These are phyloP conservation scores for Calypte anna DNA, from an alignment of 2,113 vertebrate genomes.

Conservation along the genomic window DNA sequence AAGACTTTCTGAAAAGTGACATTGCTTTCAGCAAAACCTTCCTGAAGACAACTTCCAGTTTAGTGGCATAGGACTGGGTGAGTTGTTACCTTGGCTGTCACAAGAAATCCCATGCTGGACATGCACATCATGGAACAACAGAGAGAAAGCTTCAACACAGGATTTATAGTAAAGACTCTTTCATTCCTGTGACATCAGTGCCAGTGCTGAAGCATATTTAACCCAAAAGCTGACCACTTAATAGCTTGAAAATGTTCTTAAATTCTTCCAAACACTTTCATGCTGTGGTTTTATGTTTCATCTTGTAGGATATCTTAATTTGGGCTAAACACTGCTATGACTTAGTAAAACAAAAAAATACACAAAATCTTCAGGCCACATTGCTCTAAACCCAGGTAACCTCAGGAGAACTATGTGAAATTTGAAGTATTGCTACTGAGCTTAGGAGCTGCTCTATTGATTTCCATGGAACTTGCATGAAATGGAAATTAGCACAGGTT, in stretches of 20 bases:
- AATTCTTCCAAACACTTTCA: neutral
- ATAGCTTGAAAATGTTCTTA: slow-evolving; percentile 33
- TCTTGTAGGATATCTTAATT: slow-evolving; percentile 27
- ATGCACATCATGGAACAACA: neutral
- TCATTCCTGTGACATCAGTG: slow-evolving; percentile 9
- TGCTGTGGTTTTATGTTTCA: neutral
- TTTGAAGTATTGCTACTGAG: neutral
- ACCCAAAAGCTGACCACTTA: neutral
- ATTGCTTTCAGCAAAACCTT: slow-evolving; percentile 24
- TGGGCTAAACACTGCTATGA: slow-evolving; percentile 21
- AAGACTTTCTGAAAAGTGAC: slow-evolving; percentile 19
- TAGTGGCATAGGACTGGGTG: neutral
- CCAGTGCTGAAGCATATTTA: neutral
- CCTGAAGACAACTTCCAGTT: neutral
- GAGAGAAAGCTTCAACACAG: neutral
- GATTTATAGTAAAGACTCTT: slow-evolving; percentile 12
- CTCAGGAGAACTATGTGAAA: neutral
- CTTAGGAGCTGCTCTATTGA: neutral
- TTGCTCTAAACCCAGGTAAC: neutral
- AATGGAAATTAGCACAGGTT: neutral
- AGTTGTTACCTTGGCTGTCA: neutral
- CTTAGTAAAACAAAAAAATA: slow-evolving; percentile 11
- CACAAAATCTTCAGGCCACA: neutral
- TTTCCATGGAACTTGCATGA: neutral
- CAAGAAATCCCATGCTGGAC: neutral